Conservation (phyloP, 2,888 invertebrate species). For the Zygaena filipendulae region DNA sequence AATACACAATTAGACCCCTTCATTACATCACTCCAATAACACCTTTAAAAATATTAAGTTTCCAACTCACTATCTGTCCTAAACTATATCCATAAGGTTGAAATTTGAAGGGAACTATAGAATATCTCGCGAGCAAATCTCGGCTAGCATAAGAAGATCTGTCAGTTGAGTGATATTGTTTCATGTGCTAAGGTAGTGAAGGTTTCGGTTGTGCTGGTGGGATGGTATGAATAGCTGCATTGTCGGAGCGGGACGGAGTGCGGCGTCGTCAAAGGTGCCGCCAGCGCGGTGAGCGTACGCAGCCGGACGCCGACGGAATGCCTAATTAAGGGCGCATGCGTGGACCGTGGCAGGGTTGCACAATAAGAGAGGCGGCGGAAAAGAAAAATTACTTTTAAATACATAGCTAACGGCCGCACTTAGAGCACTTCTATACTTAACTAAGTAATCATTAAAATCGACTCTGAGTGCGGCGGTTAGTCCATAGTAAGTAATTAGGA, state of each 20-base stretch:
- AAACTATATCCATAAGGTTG: too few relatives aligned
- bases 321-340: slow-evolving; percentile 67
- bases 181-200: slow-evolving; percentile 41
- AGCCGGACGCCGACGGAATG: slow-evolving; percentile 60
- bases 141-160: slow-evolving; percentile 27
- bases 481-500: too few relatives aligned
- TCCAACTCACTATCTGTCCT: too few relatives aligned
- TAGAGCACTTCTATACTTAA: too few relatives aligned
- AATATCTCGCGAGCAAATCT: slow-evolving; percentile 30
- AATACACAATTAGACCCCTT: slow-evolving; percentile 65
- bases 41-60: slow-evolving; percentile 57
- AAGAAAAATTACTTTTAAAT: too few relatives aligned
- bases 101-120: slow-evolving; percentile 11
- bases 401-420: too few relatives aligned
- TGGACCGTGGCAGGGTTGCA: slow-evolving; percentile 30
- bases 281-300: slow-evolving; percentile 56
- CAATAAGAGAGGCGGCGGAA: neutral
- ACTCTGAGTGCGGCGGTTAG: too few relatives aligned
- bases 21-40: slow-evolving; percentile 65
- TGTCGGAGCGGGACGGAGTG: slow-evolving; percentile 50
- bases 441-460: too few relatives aligned
- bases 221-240: slow-evolving; percentile 52
- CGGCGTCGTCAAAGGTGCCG: slow-evolving; percentile 51
- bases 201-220: slow-evolving; percentile 25
- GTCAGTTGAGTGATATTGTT: slow-evolving; percentile 28